Percentiles rank a stretch among this genome's conserved stretches.
phyloP scores from a whole-genome alignment of 1,140 invertebrate species.

The Nasonia longicornis region DNA sequence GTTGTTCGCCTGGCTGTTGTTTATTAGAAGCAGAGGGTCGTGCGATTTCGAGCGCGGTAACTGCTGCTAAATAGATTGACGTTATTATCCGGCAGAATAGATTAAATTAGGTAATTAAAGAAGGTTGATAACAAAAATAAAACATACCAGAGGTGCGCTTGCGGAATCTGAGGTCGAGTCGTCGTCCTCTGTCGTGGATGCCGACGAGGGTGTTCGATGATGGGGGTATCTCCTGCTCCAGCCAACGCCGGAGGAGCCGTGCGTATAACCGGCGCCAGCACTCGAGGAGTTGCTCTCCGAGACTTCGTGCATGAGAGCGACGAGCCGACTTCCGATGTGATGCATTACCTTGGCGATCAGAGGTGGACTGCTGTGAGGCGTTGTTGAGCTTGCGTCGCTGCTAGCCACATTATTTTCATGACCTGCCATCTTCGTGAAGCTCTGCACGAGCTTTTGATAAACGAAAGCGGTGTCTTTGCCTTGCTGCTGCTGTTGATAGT shows the following conservation, averaged over 20 bases:
- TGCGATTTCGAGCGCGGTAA: constrained; percentile 82
- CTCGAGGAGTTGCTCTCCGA: constrained; percentile 74
- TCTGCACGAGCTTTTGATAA: constrained; percentile 85
- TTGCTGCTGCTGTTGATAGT: constrained; percentile 57
- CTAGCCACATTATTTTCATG: constrained; percentile 66
- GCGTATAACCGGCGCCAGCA: constrained; percentile 54
- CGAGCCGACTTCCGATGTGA: constrained; percentile 89
- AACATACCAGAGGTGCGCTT: constrained; percentile 53
- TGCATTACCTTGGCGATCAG: constrained; percentile 93
- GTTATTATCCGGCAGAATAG: background rate
- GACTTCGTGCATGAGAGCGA: constrained; percentile 93
- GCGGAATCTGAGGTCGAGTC: constrained; percentile 76
- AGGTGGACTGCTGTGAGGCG: constrained; percentile 82
- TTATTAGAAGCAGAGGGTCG: constrained; percentile 77
- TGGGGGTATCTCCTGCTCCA: constrained; percentile 42
- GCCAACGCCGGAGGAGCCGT: background rate
- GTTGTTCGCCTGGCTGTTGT: constrained; percentile 46
- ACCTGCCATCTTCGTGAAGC: constrained; percentile 79
- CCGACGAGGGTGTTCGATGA: constrained; percentile 72
- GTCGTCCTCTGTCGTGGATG: constrained; percentile 83
- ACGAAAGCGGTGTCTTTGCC: constrained; percentile 84
- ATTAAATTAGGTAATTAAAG: background rate
- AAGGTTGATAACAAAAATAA: background rate
- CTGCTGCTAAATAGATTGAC: constrained; percentile 45
- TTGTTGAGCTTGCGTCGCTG: constrained; percentile 49